These are phyloP conservation scores for Amblyteles armatorius DNA, from an alignment of 2,888 invertebrate species.

Conservation along the genomic window DNA sequence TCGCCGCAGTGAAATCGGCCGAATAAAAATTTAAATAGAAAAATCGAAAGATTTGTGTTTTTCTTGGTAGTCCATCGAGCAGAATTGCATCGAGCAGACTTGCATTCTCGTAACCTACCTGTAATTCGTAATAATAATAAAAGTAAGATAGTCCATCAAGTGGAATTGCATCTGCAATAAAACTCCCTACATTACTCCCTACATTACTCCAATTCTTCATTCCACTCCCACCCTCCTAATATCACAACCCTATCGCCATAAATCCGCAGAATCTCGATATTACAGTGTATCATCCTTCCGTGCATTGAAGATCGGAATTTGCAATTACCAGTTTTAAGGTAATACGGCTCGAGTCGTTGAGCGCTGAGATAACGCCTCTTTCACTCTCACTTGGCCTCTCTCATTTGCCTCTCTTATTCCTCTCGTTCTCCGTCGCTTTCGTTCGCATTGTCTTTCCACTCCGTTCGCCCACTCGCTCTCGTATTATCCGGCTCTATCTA, in stretches of 20 bases:
- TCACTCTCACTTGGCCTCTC: slow-evolving; percentile 50
- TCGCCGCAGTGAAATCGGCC: slow-evolving; percentile 23
- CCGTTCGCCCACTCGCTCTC: slow-evolving; percentile 56
- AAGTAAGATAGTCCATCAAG: no score
- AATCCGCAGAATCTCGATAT: slow-evolving; percentile 29
- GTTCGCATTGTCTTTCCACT: slow-evolving; percentile 58
- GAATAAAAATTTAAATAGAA: slow-evolving; percentile 1
- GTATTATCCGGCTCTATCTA: background rate
- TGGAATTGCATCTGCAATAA: no score
- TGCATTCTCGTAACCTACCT: background rate
- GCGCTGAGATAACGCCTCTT: slow-evolving; percentile 31
- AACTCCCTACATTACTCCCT: background rate
- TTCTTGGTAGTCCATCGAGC: background rate
- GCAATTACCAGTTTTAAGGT: slow-evolving; percentile 57
- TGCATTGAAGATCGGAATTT: slow-evolving; percentile 52
- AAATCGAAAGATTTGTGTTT: slow-evolving; percentile 2
- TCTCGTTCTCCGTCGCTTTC: slow-evolving; percentile 52
- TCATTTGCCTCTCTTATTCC: slow-evolving; percentile 12
- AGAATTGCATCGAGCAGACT: background rate
- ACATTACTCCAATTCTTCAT: background rate
- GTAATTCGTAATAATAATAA: no score
- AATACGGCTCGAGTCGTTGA: slow-evolving; percentile 51
- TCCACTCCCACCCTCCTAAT: slow-evolving; percentile 12
- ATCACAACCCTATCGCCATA: slow-evolving; percentile 30
- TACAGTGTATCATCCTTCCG: background rate